Conservation (phyloP, 2,888 invertebrate genomes). For the Melanotus villosus region DNA sequence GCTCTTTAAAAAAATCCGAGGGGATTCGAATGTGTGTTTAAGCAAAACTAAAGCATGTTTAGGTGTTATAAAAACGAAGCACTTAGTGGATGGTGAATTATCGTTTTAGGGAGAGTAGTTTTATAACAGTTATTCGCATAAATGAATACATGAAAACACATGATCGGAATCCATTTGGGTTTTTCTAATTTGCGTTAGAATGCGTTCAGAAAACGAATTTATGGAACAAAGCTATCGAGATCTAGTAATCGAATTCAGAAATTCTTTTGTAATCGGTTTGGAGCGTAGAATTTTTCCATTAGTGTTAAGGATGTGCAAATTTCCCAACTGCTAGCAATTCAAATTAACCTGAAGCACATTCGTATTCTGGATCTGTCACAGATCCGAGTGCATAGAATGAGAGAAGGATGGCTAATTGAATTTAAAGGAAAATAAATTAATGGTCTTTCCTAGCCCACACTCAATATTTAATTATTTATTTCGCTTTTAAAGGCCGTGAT, state of each 20-base stretch:
- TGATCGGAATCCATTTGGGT: slow-evolving; percentile 1
- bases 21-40: no score
- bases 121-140: not conserved
- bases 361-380: slow-evolving; percentile 43
- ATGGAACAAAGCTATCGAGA: slow-evolving; percentile 24
- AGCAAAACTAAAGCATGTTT: no score
- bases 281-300: slow-evolving; percentile 34
- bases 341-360: slow-evolving; percentile 41
- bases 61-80: no score
- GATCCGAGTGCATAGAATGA: slow-evolving; percentile 38
- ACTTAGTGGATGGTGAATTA: no score
- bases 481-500: slow-evolving; percentile 50
- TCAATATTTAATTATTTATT: slow-evolving; percentile 52
- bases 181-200: slow-evolving; percentile 21
- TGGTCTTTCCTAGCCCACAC: slow-evolving; percentile 39
- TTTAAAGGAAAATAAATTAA: slow-evolving; percentile 47
- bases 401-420: slow-evolving; percentile 41
- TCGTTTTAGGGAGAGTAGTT: no score
- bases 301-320: slow-evolving; percentile 38
- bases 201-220: slow-evolving; percentile 26
- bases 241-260: slow-evolving; percentile 22
- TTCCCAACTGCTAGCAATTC: slow-evolving; percentile 39
- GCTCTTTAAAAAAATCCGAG: no score
- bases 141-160: slow-evolving; percentile 15
- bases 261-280: slow-evolving; percentile 32